Evolutionary conservation across 2,888 invertebrate species (phyloP).

Genomic region (Eucera pruinosa): DNA sequence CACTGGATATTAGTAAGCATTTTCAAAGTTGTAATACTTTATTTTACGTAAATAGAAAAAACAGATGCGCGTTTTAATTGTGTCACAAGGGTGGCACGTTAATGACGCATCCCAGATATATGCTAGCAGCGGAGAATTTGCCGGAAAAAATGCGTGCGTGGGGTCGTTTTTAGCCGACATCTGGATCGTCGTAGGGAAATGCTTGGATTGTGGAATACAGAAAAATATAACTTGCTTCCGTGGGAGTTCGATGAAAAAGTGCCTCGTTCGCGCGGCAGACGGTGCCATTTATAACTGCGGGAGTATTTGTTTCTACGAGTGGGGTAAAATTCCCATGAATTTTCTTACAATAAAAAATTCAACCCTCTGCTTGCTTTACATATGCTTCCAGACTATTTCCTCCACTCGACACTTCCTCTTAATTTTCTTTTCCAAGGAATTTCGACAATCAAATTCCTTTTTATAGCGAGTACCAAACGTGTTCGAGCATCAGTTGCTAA

Average conservation of each 20-base stretch:
- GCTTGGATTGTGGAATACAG: constrained; percentile 52
- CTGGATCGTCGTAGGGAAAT: constrained; percentile 66
- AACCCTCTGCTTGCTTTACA: constrained; percentile 2
- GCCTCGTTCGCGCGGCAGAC: constrained; percentile 43
- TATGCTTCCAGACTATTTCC: neutral
- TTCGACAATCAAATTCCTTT: too few species aligned
- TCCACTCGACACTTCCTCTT: too few species aligned
- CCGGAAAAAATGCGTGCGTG: constrained; percentile 55
- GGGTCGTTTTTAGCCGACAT: constrained; percentile 67
- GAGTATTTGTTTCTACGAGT: constrained; percentile 50
- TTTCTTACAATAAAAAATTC: constrained; percentile 32
- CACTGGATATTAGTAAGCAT: neutral
- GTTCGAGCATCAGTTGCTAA: too few species aligned
- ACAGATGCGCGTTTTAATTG: constrained; percentile 1
- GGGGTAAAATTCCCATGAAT: constrained; percentile 41
- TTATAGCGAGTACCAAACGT: too few species aligned
- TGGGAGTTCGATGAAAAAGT: constrained; percentile 67
- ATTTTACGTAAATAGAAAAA: neutral
- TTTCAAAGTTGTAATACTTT: neutral
- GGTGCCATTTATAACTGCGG: constrained; percentile 55
- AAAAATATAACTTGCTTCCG: constrained; percentile 70
- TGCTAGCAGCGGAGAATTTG: constrained; percentile 11
- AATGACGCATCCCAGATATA: constrained; percentile 17
- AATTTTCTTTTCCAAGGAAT: too few species aligned
- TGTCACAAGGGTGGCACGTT: neutral